Conservation (phyloP, 2,113 vertebrate species). For the Sapayoa aenigma region DNA sequence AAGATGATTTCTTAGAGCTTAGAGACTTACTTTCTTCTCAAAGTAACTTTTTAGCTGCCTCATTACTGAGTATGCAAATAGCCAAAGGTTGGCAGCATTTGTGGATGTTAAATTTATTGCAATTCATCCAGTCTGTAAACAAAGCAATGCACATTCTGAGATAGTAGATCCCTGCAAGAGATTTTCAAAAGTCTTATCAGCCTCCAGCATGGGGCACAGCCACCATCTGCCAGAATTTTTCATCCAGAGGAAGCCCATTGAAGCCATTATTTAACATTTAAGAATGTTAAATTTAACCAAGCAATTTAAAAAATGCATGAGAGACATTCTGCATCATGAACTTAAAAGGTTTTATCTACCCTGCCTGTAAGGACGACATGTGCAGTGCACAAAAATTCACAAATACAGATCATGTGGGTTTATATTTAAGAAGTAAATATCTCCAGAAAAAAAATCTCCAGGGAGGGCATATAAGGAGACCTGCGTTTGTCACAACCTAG, state of each 20-base stretch:
- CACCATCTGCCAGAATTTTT: not conserved
- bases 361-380: not conserved
- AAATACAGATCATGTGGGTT: not conserved
- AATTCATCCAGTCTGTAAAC: not conserved
- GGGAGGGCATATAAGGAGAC: not conserved
- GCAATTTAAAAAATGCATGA: not conserved
- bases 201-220: not conserved
- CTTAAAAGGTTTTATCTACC: not conserved
- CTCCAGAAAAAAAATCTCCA: not conserved
- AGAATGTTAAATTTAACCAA: not conserved
- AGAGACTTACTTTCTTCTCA: not conserved
- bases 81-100: not conserved
- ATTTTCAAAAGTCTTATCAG: not conserved
- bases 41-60: not conserved
- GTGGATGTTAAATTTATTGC: not conserved
- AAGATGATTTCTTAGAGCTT: not conserved
- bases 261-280: not conserved
- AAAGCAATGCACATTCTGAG: not conserved
- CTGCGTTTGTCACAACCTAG: not conserved
- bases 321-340: not conserved
- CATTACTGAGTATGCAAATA: not conserved
- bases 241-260: not conserved
- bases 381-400: not conserved
- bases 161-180: not conserved
- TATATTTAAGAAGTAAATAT: not conserved